These are phyloP conservation scores for Rattus norvegicus DNA, from an alignment of 2,113 vertebrate species.

Conservation along the genomic window DNA sequence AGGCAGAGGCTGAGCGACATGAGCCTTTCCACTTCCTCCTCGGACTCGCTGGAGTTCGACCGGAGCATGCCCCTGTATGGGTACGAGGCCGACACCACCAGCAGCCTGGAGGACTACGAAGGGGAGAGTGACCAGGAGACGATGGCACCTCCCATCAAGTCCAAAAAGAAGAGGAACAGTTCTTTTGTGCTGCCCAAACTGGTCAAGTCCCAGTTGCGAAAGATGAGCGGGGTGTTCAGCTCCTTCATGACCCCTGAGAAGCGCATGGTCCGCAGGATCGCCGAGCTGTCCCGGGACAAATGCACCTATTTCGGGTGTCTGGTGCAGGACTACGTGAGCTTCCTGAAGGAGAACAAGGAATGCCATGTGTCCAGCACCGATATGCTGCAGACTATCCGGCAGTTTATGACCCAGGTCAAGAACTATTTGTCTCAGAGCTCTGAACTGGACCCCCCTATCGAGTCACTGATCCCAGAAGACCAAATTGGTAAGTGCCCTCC, in stretches of 20 bases:
- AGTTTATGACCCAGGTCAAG: constrained; percentile 99
- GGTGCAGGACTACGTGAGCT: constrained; percentile 96
- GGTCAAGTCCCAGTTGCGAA: constrained; percentile 93
- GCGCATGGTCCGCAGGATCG: constrained; percentile 91
- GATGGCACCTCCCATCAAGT: constrained; percentile 90
- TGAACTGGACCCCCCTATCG: constrained; percentile 95
- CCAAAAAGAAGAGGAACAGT: constrained; percentile 87
- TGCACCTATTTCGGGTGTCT: constrained; percentile 96
- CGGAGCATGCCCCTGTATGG: constrained; percentile 89
- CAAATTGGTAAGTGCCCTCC: constrained; percentile 93
- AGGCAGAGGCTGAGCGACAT: constrained; percentile 93
- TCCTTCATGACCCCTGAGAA: constrained; percentile 96
- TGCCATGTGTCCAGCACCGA: constrained; percentile 94
- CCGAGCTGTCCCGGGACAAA: constrained; percentile 93
- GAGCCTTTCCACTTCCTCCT: constrained; percentile 97
- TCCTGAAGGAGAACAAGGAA: constrained; percentile 95
- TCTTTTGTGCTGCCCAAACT: constrained; percentile 92
- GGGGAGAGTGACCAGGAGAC: constrained; percentile 94
- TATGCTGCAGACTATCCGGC: constrained; percentile 95
- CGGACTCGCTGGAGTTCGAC: constrained; percentile 93
- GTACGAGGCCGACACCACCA: constrained; percentile 90
- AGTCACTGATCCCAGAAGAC: constrained; percentile 96
- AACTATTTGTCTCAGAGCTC: constrained; percentile 97
- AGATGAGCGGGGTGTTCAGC: constrained; percentile 94
- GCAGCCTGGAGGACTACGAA: constrained; percentile 94